Percentiles rank a stretch among this genome's conserved stretches.
Conservation (phyloP, 2,888 invertebrate species). For the Penaeus monodon region DNA sequence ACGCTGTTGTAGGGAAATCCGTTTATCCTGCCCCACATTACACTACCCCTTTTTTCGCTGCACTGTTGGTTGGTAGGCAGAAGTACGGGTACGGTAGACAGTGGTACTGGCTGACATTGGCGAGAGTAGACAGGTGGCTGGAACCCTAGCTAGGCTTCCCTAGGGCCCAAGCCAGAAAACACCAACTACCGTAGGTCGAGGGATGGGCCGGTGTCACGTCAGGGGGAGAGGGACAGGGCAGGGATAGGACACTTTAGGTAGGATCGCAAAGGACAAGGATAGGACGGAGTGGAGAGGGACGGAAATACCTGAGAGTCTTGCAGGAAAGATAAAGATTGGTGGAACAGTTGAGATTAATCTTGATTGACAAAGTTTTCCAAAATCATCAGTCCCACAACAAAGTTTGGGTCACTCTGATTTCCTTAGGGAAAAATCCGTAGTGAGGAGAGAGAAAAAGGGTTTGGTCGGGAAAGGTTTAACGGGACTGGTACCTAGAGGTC, state of each 20-base stretch:
- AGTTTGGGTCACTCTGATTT: too few species aligned
- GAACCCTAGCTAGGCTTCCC: conserved; percentile 16
- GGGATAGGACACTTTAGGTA: neutral
- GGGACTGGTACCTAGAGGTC: too few species aligned
- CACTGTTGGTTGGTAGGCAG: conserved; percentile 16
- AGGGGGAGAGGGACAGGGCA: conserved; percentile 13
- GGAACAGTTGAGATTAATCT: too few species aligned
- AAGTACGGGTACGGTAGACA: conserved; percentile 31
- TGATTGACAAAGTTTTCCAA: too few species aligned
- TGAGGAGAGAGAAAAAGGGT: too few species aligned
- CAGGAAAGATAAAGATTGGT: too few species aligned
- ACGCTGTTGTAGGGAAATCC: conserved; percentile 51
- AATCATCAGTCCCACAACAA: too few species aligned
- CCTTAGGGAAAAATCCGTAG: too few species aligned
- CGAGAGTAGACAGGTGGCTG: conserved; percentile 22
- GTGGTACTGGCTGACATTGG: conserved; percentile 26
- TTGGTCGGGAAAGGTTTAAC: too few species aligned
- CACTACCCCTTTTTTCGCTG: conserved; percentile 8
- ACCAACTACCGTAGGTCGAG: conserved; percentile 2
- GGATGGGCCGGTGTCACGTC: neutral
- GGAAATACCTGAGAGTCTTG: conserved; percentile 2
- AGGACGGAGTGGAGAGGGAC: neutral
- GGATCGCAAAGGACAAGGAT: neutral
- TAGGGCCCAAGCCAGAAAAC: conserved; percentile 18
- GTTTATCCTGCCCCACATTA: conserved; percentile 43